These are phyloP conservation scores for Lissonota sp. DNA, from an alignment of 2,888 invertebrate genomes.

Conservation along the genomic window DNA sequence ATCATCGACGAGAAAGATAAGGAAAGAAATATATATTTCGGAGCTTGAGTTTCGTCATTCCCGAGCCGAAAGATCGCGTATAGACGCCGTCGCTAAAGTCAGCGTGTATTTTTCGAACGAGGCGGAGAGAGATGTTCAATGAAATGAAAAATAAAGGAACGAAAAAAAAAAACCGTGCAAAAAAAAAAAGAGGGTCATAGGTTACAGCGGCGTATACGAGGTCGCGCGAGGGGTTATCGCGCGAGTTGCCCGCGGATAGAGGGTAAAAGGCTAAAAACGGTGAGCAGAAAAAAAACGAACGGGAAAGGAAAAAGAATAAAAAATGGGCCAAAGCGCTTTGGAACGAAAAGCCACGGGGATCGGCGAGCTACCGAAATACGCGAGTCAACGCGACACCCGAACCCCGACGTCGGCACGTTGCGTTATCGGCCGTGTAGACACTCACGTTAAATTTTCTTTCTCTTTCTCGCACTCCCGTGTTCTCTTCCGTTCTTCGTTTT, in stretches of 20 bases:
- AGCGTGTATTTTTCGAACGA: slow-evolving; percentile 53
- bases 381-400: slow-evolving; percentile 60
- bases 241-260: slow-evolving; percentile 41
- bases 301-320: slow-evolving; percentile 17
- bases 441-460: slow-evolving; percentile 73
- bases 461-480: not conserved
- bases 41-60: no score
- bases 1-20: no score
- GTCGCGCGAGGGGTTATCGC: slow-evolving; percentile 65
- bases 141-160: slow-evolving; percentile 9
- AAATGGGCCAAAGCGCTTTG: slow-evolving; percentile 48
- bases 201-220: slow-evolving; percentile 65
- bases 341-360: slow-evolving; percentile 42
- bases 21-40: no score
- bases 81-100: slow-evolving; percentile 14
- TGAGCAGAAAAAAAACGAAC: slow-evolving; percentile 8
- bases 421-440: slow-evolving; percentile 62
- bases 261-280: slow-evolving; percentile 54
- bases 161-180: not conserved
- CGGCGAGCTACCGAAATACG: slow-evolving; percentile 76
- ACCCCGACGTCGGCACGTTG: slow-evolving; percentile 46
- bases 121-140: slow-evolving; percentile 52
- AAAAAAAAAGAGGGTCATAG: slow-evolving; percentile 63
- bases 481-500: not conserved
- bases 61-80: no score